Evolutionary conservation across 2,888 invertebrate genomes (phyloP).

Genomic region (Euclidia mi): DNA sequence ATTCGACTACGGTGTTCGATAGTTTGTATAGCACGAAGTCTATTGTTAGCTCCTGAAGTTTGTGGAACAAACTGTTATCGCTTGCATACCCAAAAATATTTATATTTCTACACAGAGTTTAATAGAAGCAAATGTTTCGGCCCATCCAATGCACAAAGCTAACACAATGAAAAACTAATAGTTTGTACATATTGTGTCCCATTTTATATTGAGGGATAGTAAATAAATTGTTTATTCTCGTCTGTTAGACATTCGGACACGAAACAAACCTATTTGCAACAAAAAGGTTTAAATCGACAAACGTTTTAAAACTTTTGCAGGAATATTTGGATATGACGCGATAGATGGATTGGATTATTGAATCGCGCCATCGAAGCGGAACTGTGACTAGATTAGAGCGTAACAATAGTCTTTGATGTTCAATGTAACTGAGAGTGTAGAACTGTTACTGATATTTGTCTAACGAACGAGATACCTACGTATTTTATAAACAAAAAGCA

Average conservation of each 20-base stretch:
- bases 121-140: constrained; percentile 13
- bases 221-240: constrained; percentile 12
- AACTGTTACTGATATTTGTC: too few relatives aligned
- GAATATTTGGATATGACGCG: background rate
- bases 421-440: too few relatives aligned
- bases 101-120: constrained; percentile 9
- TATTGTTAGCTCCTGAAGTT: background rate
- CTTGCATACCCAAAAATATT: constrained; percentile 11
- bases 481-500: too few relatives aligned
- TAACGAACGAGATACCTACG: too few relatives aligned
- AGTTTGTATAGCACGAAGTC: too few relatives aligned
- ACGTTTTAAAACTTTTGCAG: background rate
- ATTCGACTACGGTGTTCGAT: too few relatives aligned
- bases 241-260: background rate
- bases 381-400: too few relatives aligned
- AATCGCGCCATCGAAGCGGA: too few relatives aligned
- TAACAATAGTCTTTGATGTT: too few relatives aligned
- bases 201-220: background rate
- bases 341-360: background rate
- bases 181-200: background rate
- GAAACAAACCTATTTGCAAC: background rate
- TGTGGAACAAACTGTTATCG: constrained; percentile 19
- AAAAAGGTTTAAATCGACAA: background rate
- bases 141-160: constrained; percentile 1
- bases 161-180: constrained; percentile 18